Evolutionary conservation across 2,888 invertebrate species (phyloP).

Genomic region (Temnothorax ravouxi): DNA sequence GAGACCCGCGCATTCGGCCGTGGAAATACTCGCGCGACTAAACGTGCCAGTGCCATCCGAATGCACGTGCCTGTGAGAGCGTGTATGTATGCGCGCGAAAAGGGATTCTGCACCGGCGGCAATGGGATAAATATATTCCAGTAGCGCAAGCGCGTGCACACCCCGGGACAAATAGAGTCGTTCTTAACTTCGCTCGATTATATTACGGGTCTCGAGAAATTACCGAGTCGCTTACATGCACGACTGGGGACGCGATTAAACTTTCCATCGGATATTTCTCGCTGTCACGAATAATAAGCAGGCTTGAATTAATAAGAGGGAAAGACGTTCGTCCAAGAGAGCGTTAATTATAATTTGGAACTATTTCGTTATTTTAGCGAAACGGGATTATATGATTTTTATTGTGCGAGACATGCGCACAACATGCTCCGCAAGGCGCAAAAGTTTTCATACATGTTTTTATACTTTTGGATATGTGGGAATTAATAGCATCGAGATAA

Average conservation of each 20-base stretch:
- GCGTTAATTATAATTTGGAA: not conserved
- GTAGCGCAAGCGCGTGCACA: constrained; percentile 1
- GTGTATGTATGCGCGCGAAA: not conserved
- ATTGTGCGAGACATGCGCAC: not conserved
- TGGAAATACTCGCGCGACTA: constrained; percentile 61
- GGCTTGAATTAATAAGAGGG: constrained; percentile 40
- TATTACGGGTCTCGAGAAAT: constrained; percentile 40
- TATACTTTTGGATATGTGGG: not conserved
- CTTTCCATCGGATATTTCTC: constrained; percentile 46
- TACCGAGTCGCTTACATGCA: constrained; percentile 43
- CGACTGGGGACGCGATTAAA: constrained; percentile 46
- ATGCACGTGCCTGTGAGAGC: not conserved
- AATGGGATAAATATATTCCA: constrained; percentile 30
- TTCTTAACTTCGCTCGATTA: constrained; percentile 47
- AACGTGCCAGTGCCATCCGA: constrained; percentile 59
- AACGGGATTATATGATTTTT: not conserved
- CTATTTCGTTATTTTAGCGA: constrained; percentile 4
- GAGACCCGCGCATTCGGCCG: constrained; percentile 34
- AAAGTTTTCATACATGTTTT: not conserved
- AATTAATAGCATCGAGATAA: not conserved
- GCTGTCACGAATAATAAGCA: constrained; percentile 52
- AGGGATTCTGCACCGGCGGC: constrained; percentile 4
- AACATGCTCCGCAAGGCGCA: not conserved
- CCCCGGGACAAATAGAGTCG: constrained; percentile 41
- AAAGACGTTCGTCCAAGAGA: not conserved